phyloP scores from a whole-genome alignment of 2,797 vertebrate genomes.

The Epinephelus coioides region DNA sequence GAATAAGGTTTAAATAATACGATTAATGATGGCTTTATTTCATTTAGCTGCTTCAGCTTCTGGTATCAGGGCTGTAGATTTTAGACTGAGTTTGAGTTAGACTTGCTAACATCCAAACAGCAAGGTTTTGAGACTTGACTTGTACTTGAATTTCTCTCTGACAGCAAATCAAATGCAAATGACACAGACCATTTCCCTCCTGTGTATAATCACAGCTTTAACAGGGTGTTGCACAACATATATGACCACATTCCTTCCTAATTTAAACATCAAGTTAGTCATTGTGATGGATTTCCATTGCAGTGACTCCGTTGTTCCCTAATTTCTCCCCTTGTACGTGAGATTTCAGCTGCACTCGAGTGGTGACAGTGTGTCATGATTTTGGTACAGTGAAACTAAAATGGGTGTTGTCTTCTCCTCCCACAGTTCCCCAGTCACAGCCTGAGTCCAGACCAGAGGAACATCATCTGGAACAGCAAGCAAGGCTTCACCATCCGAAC shows the following conservation, averaged over 20 bases:
- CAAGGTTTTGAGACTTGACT: neutral
- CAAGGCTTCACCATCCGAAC: conserved; percentile 92
- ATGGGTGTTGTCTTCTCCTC: conserved; percentile 36
- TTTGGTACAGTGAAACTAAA: neutral
- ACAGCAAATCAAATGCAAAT: neutral
- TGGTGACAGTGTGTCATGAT: neutral
- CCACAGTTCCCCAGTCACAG: conserved; percentile 55
- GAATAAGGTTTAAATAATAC: neutral
- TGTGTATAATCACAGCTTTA: neutral
- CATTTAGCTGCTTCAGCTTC: neutral
- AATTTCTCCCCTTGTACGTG: neutral
- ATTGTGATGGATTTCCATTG: neutral
- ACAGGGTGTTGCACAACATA: neutral
- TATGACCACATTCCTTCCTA: neutral
- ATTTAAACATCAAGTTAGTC: neutral
- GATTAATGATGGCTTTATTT: neutral
- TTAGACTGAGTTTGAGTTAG: neutral
- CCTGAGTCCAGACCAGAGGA: conserved; percentile 87
- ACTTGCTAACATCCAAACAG: neutral
- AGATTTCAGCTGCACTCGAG: neutral
- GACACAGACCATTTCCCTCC: neutral
- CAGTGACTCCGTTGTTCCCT: neutral
- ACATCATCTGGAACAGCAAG: conserved; percentile 92
- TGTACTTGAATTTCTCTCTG: neutral
- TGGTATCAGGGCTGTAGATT: neutral